phyloP scores from a whole-genome alignment of 2,797 vertebrate species.

The Petrocephalus schoutedeni region DNA sequence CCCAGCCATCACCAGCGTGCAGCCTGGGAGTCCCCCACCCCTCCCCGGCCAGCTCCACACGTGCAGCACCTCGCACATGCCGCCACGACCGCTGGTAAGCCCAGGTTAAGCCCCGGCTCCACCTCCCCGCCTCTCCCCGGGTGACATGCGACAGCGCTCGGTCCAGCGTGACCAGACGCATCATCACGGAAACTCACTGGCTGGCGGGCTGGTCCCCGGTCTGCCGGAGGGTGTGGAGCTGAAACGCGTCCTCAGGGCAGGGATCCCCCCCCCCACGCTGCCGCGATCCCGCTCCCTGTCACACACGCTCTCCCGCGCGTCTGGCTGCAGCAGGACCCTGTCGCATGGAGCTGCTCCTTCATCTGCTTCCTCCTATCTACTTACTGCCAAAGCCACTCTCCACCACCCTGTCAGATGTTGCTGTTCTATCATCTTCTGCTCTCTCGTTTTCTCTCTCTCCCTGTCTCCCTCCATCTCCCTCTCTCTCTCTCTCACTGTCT shows the following conservation, averaged over 20 bases:
- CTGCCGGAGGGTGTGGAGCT: neutral
- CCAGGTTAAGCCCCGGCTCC: slow-evolving; percentile 38
- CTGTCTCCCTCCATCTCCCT: neutral
- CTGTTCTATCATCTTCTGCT: slow-evolving; percentile 1
- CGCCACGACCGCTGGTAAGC: slow-evolving; percentile 26
- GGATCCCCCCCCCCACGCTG: slow-evolving; percentile 25
- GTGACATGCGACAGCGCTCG: neutral
- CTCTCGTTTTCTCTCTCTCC: neutral
- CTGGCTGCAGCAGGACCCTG: slow-evolving; percentile 55
- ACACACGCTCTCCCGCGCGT: slow-evolving; percentile 9
- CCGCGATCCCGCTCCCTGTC: slow-evolving; percentile 18
- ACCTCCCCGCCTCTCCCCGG: slow-evolving; percentile 22
- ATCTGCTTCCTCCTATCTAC: slow-evolving; percentile 36
- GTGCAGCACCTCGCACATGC: slow-evolving; percentile 35
- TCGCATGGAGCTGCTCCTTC: slow-evolving; percentile 26
- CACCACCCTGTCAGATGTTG: slow-evolving; percentile 35
- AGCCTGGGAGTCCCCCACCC: neutral
- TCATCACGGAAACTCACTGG: slow-evolving; percentile 37
- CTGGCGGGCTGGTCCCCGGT: slow-evolving; percentile 27
- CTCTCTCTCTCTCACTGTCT: slow-evolving; percentile 16
- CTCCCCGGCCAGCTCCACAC: slow-evolving; percentile 10
- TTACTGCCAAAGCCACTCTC: slow-evolving; percentile 52
- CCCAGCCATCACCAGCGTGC: neutral
- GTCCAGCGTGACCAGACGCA: slow-evolving; percentile 25
- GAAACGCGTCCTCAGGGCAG: neutral